Percentiles rank a stretch among this genome's conserved stretches.
Evolutionary conservation across 2,797 vertebrate genomes (phyloP).

Genomic region (Xiphophorus birchmanni): DNA sequence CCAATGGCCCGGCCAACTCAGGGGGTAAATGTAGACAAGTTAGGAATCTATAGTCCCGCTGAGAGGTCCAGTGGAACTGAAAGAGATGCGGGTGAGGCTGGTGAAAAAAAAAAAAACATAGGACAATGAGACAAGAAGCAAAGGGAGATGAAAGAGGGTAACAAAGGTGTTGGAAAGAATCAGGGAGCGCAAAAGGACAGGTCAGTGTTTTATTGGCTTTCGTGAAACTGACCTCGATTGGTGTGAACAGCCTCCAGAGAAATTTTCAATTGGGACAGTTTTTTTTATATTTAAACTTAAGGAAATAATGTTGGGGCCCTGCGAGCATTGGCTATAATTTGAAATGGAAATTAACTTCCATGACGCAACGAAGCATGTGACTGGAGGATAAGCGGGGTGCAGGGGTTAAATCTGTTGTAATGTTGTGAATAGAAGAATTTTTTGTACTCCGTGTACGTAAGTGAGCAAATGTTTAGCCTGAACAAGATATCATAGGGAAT

Average conservation of each 20-base stretch:
- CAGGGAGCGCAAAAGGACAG: slow-evolving; percentile 51
- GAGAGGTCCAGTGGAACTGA: slow-evolving; percentile 85
- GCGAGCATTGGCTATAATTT: slow-evolving; percentile 47
- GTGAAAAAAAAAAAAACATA: slow-evolving; percentile 27
- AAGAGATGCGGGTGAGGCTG: slow-evolving; percentile 43
- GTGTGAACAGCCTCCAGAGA: slow-evolving; percentile 64
- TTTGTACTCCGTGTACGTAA: slow-evolving; percentile 75
- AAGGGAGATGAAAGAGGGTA: slow-evolving; percentile 57
- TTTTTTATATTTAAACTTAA: background rate
- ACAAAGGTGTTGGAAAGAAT: slow-evolving; percentile 49
- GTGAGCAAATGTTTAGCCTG: slow-evolving; percentile 79
- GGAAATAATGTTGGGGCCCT: background rate
- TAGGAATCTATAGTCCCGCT: slow-evolving; percentile 90
- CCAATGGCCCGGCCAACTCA: slow-evolving; percentile 79
- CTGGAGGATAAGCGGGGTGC: slow-evolving; percentile 66
- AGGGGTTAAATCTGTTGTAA: slow-evolving; percentile 79
- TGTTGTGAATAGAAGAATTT: slow-evolving; percentile 79
- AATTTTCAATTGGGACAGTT: background rate
- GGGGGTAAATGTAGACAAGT: slow-evolving; percentile 99
- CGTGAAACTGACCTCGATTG: slow-evolving; percentile 89
- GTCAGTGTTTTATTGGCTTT: slow-evolving; percentile 89
- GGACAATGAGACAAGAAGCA: slow-evolving; percentile 34
- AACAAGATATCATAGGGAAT: slow-evolving; percentile 80
- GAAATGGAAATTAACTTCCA: slow-evolving; percentile 73
- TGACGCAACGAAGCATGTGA: slow-evolving; percentile 65